Evolutionary conservation across 2,888 invertebrate species (phyloP).

Genomic region (Pemphredon lugubris): DNA sequence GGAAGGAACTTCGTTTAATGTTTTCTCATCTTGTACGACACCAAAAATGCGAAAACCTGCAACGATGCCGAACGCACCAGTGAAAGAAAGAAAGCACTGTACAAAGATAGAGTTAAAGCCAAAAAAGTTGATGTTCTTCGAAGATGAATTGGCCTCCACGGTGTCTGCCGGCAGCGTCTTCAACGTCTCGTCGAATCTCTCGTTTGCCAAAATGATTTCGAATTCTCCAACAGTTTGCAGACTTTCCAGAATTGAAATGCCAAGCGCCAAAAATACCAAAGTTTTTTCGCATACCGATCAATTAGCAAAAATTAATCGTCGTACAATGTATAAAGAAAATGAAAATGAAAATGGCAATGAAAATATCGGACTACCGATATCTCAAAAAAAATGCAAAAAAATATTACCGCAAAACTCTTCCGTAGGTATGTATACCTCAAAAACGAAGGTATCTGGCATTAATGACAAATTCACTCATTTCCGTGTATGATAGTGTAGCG

Average conservation of each 20-base stretch:
- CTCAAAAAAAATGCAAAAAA: too few relatives aligned
- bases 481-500: slow-evolving; percentile 63
- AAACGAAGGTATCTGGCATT: slow-evolving; percentile 11
- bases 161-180: background rate
- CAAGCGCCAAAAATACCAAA: background rate
- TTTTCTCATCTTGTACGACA: slow-evolving; percentile 14
- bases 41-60: too few relatives aligned
- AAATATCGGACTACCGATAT: too few relatives aligned
- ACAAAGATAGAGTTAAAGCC: slow-evolving; percentile 61
- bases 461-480: slow-evolving; percentile 62
- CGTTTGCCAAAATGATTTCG: too few relatives aligned
- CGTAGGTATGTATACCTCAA: slow-evolving; percentile 11
- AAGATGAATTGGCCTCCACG: slow-evolving; percentile 37
- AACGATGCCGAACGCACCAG: slow-evolving; percentile 64
- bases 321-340: slow-evolving; percentile 26
- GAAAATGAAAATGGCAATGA: too few relatives aligned
- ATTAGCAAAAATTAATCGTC: slow-evolving; percentile 39
- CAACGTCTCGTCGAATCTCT: background rate
- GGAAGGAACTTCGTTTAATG: background rate
- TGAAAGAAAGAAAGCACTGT: slow-evolving; percentile 58
- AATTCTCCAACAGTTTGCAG: too few relatives aligned
- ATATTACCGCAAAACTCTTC: too few relatives aligned
- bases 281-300: too few relatives aligned
- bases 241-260: too few relatives aligned
- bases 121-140: slow-evolving; percentile 64